Base-by-base conservation (phyloP, 2,797 vertebrate genomes). In the Chaenodraco wilsoni region DNA sequence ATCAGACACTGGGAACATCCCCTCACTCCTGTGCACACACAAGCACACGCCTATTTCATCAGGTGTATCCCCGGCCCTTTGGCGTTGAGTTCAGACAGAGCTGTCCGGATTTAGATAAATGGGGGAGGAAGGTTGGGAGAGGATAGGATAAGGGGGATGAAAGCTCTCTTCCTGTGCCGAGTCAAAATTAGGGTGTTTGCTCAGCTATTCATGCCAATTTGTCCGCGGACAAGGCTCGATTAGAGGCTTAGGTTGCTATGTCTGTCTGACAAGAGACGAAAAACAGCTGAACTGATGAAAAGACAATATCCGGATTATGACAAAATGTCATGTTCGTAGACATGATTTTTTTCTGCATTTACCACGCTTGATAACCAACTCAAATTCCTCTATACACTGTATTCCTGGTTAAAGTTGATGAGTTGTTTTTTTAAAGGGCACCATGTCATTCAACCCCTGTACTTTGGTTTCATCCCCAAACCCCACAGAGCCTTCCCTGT, bases 401-500 rank as follows among this genome's bases (percentile, higher is more conserved):
- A 13, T 37, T 37, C 33, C 33, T 37, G 27, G 5, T 27, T 27
- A 27, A 27, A 27, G 27, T 27, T 5, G 27, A 27, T 27, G 27
- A 27, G 27, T 27, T 27, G 1, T 27, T 27, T 27, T 27, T 27
- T 27, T 27, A 27, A 27, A 27, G 27, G 27, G 27, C 27, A 37
- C 33, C 33, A 37, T 37, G 33, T 37, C 33, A 9, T 37, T 37
- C 8, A 37, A 37, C 33, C 33, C 23, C 23, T 62, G 5, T 13
- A 44, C n/a, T 59, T 49, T 69, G 10, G 17, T 33, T 7, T 66
- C 3, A 17, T 59, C 62, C 37, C 21, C 15, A 19, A 44, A 63
- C 58, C 49, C 65, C 41, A 65, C 87, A 96, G 95, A 97, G 81
- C 96, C 96, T 27, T 90, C 94, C 0, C 84, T 96, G 68, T 95